Percentiles rank a stretch among this genome's conserved stretches.
Evolutionary conservation across 2,113 vertebrate species (phyloP).

Genomic region (Apeltes quadracus): DNA sequence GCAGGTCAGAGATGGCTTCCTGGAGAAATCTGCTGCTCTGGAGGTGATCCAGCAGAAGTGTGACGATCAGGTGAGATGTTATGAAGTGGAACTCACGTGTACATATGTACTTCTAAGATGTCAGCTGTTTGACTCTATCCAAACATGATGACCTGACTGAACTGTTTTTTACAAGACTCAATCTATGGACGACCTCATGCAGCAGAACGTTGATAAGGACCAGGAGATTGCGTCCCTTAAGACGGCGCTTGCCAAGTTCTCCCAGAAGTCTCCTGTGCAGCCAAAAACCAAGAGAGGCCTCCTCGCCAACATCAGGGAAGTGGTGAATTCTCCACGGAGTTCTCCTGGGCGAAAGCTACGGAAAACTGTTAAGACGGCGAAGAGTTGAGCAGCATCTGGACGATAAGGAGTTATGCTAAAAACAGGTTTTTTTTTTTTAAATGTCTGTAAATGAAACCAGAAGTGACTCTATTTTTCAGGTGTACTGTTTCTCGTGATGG

Average conservation of each 20-base stretch:
- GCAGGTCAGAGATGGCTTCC: constrained; percentile 75
- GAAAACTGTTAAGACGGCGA: constrained; percentile 47
- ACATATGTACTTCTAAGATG: too few relatives aligned
- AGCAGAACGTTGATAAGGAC: constrained; percentile 75
- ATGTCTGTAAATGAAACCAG: not conserved
- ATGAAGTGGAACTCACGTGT: too few relatives aligned
- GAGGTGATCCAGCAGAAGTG: constrained; percentile 63
- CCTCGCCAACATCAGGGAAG: constrained; percentile 85
- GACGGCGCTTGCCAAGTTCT: constrained; percentile 69
- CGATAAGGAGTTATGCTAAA: too few relatives aligned
- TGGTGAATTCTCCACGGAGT: constrained; percentile 75
- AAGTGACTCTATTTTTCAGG: not conserved
- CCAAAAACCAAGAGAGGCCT: constrained; percentile 79
- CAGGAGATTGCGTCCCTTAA: constrained; percentile 75
- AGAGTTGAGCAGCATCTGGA: constrained; percentile 37
- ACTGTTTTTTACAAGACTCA: constrained; percentile 24
- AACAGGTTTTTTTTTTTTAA: too few relatives aligned
- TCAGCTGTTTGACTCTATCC: not conserved
- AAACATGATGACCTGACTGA: not conserved
- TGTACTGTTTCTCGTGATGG: not conserved
- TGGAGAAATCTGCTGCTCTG: constrained; percentile 70
- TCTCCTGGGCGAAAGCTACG: constrained; percentile 64
- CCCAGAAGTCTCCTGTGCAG: constrained; percentile 64
- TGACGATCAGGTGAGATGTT: constrained; percentile 65
- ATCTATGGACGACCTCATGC: constrained; percentile 68